Evolutionary conservation across 2,888 invertebrate species (phyloP).

Genomic region (Choreutis nemorana): DNA sequence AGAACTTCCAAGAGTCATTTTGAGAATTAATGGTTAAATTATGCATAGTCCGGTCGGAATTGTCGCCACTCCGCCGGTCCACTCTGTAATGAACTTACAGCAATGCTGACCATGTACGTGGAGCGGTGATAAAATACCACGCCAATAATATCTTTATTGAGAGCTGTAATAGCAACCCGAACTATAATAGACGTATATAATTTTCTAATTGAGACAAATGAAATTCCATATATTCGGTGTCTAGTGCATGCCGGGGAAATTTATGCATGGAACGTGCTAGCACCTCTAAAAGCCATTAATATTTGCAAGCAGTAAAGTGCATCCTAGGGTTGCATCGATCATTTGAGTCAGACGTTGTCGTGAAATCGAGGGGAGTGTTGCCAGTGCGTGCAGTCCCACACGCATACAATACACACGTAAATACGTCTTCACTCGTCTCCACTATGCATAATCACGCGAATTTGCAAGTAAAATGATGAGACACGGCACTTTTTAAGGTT

Average conservation of each 20-base stretch:
- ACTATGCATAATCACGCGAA: constrained; percentile 52
- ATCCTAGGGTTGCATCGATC: constrained; percentile 34
- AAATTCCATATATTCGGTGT: too few species aligned
- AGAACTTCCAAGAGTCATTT: constrained; percentile 56
- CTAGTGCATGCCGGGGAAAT: too few species aligned
- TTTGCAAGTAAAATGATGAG: constrained; percentile 58
- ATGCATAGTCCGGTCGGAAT: constrained; percentile 57
- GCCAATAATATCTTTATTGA: constrained; percentile 25
- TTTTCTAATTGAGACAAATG: too few species aligned
- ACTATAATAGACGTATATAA: too few species aligned
- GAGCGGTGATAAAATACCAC: constrained; percentile 28
- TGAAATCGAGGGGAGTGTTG: constrained; percentile 18
- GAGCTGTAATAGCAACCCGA: constrained; percentile 10
- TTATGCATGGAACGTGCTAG: too few species aligned
- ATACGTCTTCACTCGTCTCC: constrained; percentile 46
- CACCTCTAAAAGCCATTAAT: too few species aligned
- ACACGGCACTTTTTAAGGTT: constrained; percentile 50
- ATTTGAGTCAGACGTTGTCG: constrained; percentile 27
- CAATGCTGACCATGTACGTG: constrained; percentile 31
- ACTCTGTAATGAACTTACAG: constrained; percentile 47
- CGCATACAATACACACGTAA: constrained; percentile 51
- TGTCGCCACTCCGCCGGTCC: constrained; percentile 42
- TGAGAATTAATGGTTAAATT: constrained; percentile 59
- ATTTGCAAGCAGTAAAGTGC: constrained; percentile 26
- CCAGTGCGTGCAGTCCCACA: constrained; percentile 44